Conservation (phyloP, 2,113 vertebrate genomes). For the Microcebus lehilahytsara region DNA sequence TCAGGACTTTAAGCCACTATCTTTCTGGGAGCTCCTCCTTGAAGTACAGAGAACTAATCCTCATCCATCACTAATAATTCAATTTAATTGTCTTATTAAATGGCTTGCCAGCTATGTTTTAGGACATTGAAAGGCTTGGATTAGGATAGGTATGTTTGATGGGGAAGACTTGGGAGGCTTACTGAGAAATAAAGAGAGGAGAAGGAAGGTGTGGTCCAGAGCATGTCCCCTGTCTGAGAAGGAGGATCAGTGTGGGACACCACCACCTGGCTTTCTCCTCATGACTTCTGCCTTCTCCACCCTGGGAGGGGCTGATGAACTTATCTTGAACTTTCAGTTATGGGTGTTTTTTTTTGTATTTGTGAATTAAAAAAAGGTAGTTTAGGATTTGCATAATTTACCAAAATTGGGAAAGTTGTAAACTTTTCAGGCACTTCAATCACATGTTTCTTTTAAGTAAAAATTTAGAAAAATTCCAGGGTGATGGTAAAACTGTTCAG, state of each 20-base stretch:
- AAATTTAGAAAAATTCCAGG: slow-evolving; percentile 71
- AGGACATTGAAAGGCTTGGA: background rate
- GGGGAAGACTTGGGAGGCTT: background rate
- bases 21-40: background rate
- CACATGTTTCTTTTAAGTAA: background rate
- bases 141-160: background rate
- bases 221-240: background rate
- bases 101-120: background rate
- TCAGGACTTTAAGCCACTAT: background rate
- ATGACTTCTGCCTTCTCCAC: too few species aligned
- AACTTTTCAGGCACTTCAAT: slow-evolving; percentile 40
- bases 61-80: background rate
- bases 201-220: background rate
- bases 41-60: background rate
- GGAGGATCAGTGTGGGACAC: accelerated
- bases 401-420: slow-evolving; percentile 30
- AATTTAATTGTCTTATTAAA: background rate
- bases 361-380: slow-evolving; percentile 31
- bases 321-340: background rate
- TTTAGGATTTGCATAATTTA: background rate
- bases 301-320: background rate
- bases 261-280: too few species aligned
- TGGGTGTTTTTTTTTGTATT: background rate
- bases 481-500: background rate
- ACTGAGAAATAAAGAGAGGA: background rate